Conservation (phyloP, 2,888 invertebrate species). For the Neelides folsomi region DNA sequence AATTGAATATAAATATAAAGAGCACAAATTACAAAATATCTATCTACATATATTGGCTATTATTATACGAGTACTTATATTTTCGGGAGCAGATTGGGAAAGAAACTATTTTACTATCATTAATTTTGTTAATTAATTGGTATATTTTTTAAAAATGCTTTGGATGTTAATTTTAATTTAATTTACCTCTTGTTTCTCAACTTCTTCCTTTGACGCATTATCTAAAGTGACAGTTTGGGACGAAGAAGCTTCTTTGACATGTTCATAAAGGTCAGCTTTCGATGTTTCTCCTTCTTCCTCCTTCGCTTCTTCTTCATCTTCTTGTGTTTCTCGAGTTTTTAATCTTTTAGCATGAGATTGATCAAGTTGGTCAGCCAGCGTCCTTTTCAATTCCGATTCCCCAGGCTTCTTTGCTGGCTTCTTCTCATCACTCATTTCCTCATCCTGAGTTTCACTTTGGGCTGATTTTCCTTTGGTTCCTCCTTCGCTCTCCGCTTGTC, state of each 20-base stretch:
- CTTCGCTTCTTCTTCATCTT: slow-evolving; percentile 32
- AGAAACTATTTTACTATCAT: no score
- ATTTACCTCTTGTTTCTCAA: slow-evolving; percentile 47
- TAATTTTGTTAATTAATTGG: no score
- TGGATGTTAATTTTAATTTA: no score
- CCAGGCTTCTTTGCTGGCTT: not conserved
- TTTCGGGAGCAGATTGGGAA: no score
- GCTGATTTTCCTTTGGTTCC: slow-evolving; percentile 31
- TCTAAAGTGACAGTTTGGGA: slow-evolving; percentile 51
- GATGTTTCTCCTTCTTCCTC: slow-evolving; percentile 31
- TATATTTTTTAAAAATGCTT: no score
- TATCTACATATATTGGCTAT: no score
- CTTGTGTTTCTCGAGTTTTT: slow-evolving; percentile 44
- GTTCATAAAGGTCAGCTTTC: slow-evolving; percentile 57
- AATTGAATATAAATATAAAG: no score
- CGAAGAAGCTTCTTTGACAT: slow-evolving; percentile 64
- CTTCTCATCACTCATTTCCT: no score
- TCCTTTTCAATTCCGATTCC: slow-evolving; percentile 28
- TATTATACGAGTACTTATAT: no score
- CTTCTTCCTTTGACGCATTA: slow-evolving; percentile 55
- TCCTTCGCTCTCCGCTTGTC: slow-evolving; percentile 41
- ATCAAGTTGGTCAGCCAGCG: slow-evolving; percentile 18
- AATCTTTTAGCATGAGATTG: slow-evolving; percentile 42
- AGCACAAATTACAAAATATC: no score
- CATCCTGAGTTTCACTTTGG: slow-evolving; percentile 43